These are phyloP conservation scores for Phalera bucephala DNA, from an alignment of 2,888 invertebrate species.

Conservation along the genomic window DNA sequence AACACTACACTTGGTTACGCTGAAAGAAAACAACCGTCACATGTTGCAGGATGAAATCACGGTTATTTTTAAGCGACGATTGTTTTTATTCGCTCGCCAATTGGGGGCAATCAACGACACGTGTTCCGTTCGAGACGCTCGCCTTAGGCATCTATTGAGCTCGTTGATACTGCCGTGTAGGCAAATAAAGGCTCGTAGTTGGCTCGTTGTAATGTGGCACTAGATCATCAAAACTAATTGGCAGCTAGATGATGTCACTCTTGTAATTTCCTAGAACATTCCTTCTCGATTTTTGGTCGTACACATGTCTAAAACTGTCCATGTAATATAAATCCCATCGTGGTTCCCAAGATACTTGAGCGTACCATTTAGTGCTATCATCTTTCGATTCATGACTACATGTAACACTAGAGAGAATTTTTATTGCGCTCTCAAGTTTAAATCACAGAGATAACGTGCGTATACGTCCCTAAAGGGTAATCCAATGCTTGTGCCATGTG, in stretches of 20 bases:
- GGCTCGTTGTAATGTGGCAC: constrained; percentile 2
- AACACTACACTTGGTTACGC: constrained; percentile 58
- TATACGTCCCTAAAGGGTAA: constrained; percentile 60
- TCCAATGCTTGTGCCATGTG: constrained; percentile 63
- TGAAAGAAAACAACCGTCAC: constrained; percentile 73
- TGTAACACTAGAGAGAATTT: constrained; percentile 49
- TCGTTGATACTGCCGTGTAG: constrained; percentile 53
- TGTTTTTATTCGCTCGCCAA: constrained; percentile 83
- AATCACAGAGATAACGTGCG: constrained; percentile 70
- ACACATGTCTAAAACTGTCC: constrained; percentile 1
- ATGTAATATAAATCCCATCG: constrained; percentile 6
- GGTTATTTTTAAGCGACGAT: constrained; percentile 82
- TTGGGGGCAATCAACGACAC: constrained; percentile 82
- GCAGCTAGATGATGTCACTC: neutral
- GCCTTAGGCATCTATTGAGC: constrained; percentile 70
- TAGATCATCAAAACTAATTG: constrained; percentile 3
- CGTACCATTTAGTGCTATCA: constrained; percentile 21
- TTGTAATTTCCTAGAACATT: neutral
- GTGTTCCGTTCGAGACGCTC: constrained; percentile 72
- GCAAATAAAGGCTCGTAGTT: constrained; percentile 23
- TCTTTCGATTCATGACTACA: constrained; percentile 24
- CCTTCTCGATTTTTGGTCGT: neutral
- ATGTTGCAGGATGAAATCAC: constrained; percentile 80
- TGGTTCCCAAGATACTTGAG: constrained; percentile 42
- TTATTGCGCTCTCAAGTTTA: constrained; percentile 68